Base-by-base conservation (phyloP, 1,140 invertebrate species). In the Probaryconus sp. region DNA sequence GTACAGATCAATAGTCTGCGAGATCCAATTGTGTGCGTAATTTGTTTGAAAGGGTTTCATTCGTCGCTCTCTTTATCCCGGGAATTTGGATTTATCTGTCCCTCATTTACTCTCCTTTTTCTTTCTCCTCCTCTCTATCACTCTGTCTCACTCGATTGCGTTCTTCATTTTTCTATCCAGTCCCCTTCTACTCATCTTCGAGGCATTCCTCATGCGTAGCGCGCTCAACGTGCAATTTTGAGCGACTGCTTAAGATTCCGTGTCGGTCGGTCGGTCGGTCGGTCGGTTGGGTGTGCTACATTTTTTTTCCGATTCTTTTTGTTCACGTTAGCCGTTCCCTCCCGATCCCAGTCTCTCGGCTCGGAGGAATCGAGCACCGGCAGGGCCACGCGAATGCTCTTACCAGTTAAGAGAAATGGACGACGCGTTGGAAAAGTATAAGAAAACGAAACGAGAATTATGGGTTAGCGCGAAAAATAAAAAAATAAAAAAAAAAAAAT, bases 21-120 rank as follows among this genome's bases (percentile, higher is more conserved):
- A 53, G 47, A 47, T 55, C 55, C 55, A 70, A 61, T 61, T 61
- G 67, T 70, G 65, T 55, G 65, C 38, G 30, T 38, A 60, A 70
- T 70, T 70, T 70, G 47, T 61, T 47, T 55, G 65, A 70, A 70
- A 70, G 65, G 53, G 65, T 70, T 70, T 60, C 65, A 45, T 47
- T 70, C 40, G 14, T 6, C 35, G 6, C 28, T 60, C 47, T 48
- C 38, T 55, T 64, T 43, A 55, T 26, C 11, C n/a, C n/a, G n/a
- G n/a, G n/a, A n/a, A n/a, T n/a, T n/a, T n/a, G n/a, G n/a, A n/a
- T n/a, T n/a, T n/a, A n/a, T n/a, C n/a, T n/a, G n/a, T n/a, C n/a
- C n/a, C 33, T 37, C 13, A 5, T n/a, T 13, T 2, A 11, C 9
- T 10, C 24, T 16, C 11, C 9, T 42, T 20, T 42, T 2, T 20